A percentile compares a stretch with the other conserved stretches of the same genome.
Evolutionary conservation across 2,797 vertebrate species (phyloP).

Genomic region (Urophycis tenuis): DNA sequence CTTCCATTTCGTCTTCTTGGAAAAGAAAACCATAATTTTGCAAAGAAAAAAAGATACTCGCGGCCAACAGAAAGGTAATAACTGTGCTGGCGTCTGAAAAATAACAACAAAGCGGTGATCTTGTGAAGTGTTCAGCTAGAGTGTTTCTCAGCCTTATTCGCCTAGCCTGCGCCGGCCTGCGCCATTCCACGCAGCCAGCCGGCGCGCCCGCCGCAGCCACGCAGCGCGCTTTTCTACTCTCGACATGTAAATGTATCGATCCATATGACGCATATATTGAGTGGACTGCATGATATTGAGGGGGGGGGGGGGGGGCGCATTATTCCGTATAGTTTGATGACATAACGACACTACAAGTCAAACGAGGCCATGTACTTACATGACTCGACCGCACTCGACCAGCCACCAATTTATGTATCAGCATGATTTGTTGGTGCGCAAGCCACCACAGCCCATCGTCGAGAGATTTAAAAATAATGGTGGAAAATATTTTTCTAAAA

Average conservation of each 20-base stretch:
- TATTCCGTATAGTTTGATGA: constrained; percentile 48
- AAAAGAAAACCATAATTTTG: constrained; percentile 19
- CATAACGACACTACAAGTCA: constrained; percentile 18
- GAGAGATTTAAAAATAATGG: constrained; percentile 24
- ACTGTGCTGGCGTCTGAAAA: neutral
- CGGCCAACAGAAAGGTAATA: neutral
- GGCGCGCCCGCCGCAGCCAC: constrained; percentile 31
- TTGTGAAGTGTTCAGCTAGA: constrained; percentile 30
- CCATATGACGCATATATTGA: constrained; percentile 23
- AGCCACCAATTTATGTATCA: constrained; percentile 17
- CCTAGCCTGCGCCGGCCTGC: constrained; percentile 51
- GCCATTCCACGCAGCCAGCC: neutral
- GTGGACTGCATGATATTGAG: constrained; percentile 53
- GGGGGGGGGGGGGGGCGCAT: constrained; percentile 17
- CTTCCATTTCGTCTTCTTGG: constrained; percentile 50
- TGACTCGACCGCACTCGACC: constrained; percentile 41
- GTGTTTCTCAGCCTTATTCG: constrained; percentile 59
- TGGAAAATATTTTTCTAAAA: constrained; percentile 60
- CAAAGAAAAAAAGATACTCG: constrained; percentile 2
- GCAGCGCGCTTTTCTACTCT: constrained; percentile 29
- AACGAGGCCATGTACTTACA: constrained; percentile 47
- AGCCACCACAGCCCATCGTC: constrained; percentile 22
- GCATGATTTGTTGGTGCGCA: constrained; percentile 21
- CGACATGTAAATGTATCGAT: constrained; percentile 38
- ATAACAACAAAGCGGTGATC: neutral